Percentiles rank a stretch among this genome's conserved stretches.
Conservation (phyloP, 2,888 invertebrate species). For the Heliconius aoede region DNA sequence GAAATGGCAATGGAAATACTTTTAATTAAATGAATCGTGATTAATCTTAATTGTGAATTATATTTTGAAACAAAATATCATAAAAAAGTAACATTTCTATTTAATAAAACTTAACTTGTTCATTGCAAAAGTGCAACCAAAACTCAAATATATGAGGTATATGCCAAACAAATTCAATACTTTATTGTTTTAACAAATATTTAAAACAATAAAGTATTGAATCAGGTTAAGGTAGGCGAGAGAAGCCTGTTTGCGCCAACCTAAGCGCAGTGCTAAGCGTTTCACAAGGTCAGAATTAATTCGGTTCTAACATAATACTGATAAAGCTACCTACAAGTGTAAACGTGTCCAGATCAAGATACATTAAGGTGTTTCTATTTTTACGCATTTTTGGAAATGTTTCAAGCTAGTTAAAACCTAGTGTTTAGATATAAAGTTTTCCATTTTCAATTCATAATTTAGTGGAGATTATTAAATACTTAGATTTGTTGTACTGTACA, state of each 20-base stretch:
- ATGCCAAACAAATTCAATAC: neutral
- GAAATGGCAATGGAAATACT: too few relatives aligned
- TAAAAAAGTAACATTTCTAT: too few relatives aligned
- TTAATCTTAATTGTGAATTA: too few relatives aligned
- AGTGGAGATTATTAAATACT: too few relatives aligned
- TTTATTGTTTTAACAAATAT: slow-evolving; percentile 1
- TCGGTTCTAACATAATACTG: slow-evolving; percentile 28
- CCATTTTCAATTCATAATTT: too few relatives aligned
- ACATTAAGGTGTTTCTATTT: neutral
- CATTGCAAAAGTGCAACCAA: too few relatives aligned
- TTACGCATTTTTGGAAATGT: neutral
- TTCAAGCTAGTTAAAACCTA: neutral
- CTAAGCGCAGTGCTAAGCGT: slow-evolving; percentile 33
- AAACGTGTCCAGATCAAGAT: neutral
- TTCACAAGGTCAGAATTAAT: slow-evolving; percentile 40
- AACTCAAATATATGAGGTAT: neutral
- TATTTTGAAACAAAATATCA: too few relatives aligned
- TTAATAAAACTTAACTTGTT: too few relatives aligned
- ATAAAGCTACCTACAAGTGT: neutral
- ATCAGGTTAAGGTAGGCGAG: slow-evolving; percentile 43
- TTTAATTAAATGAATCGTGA: too few relatives aligned
- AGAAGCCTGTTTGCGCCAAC: slow-evolving; percentile 42
- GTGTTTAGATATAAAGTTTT: too few relatives aligned
- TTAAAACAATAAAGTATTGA: slow-evolving; percentile 38
- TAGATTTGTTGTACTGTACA: too few relatives aligned